Percentiles rank a stretch among this genome's conserved stretches.
These are phyloP conservation scores for Melieria picta DNA, from an alignment of 2,888 invertebrate genomes.

Conservation along the genomic window DNA sequence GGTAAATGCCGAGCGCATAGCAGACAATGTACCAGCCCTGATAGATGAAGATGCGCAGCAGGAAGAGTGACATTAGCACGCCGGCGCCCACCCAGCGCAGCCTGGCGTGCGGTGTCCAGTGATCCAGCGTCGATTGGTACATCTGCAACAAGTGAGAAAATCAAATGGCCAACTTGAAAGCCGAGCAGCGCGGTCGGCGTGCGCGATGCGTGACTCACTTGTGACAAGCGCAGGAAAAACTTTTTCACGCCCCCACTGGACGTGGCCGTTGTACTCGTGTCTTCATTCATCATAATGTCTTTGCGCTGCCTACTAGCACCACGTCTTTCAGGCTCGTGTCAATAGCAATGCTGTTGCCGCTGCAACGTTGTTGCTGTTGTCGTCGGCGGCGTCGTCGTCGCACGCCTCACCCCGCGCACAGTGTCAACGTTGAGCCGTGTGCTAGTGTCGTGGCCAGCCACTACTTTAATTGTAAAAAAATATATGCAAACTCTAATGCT, in stretches of 20 bases:
- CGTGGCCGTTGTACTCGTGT: slow-evolving; percentile 54
- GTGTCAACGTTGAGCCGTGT: too few species aligned
- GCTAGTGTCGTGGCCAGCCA: too few species aligned
- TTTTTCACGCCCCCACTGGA: slow-evolving; percentile 60
- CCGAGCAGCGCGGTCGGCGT: too few species aligned
- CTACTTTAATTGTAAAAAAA: too few species aligned
- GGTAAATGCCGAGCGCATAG: slow-evolving; percentile 98
- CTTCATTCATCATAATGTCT: slow-evolving; percentile 63
- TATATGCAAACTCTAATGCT: not conserved
- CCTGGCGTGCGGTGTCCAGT: slow-evolving; percentile 84
- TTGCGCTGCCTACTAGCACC: too few species aligned
- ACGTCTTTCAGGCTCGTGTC: too few species aligned
- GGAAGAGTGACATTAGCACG: slow-evolving; percentile 77
- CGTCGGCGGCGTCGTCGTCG: too few species aligned
- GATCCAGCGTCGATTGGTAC: slow-evolving; percentile 86
- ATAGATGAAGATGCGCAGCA: slow-evolving; percentile 82
- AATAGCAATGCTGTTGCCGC: too few species aligned
- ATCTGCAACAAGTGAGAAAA: slow-evolving; percentile 48
- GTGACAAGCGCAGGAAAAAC: slow-evolving; percentile 64
- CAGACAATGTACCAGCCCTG: slow-evolving; percentile 99
- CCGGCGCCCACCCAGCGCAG: slow-evolving; percentile 83
- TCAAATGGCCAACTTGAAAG: too few species aligned
- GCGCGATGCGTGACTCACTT: slow-evolving; percentile 51
- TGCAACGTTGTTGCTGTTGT: not conserved
- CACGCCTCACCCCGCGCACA: too few species aligned